These are phyloP conservation scores for Eidolon dupreanum DNA, from an alignment of 2,797 vertebrate genomes.

Conservation along the genomic window DNA sequence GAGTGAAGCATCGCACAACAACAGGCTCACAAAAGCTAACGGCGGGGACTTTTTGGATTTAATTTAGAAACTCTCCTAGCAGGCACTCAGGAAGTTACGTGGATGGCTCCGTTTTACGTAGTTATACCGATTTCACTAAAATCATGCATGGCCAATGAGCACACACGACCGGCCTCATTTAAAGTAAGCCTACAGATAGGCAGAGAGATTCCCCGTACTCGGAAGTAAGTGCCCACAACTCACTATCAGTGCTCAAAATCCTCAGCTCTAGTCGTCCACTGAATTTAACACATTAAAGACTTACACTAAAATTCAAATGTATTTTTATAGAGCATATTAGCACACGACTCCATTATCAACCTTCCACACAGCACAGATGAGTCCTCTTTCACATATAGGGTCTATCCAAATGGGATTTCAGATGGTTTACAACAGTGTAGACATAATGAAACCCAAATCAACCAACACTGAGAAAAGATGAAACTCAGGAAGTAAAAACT, in stretches of 20 bases:
- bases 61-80: too few species aligned
- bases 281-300: not conserved
- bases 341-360: too few species aligned
- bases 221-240: not conserved
- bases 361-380: not conserved
- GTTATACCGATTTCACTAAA: not conserved
- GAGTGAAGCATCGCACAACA: not conserved
- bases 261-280: not conserved
- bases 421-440: not conserved
- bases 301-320: not conserved
- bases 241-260: not conserved
- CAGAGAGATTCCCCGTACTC: too few species aligned
- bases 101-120: not conserved
- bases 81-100: too few species aligned
- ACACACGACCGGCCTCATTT: fast-evolving
- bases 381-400: not conserved
- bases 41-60: fast-evolving
- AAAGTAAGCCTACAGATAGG: not conserved
- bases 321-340: not conserved
- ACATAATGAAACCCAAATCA: not conserved
- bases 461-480: not conserved
- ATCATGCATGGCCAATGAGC: not conserved
- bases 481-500: not conserved
- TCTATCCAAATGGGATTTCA: not conserved
- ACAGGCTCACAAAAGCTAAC: not conserved